These are phyloP conservation scores for Psephotus haematonotus DNA, from an alignment of 2,113 vertebrate genomes.

Conservation along the genomic window DNA sequence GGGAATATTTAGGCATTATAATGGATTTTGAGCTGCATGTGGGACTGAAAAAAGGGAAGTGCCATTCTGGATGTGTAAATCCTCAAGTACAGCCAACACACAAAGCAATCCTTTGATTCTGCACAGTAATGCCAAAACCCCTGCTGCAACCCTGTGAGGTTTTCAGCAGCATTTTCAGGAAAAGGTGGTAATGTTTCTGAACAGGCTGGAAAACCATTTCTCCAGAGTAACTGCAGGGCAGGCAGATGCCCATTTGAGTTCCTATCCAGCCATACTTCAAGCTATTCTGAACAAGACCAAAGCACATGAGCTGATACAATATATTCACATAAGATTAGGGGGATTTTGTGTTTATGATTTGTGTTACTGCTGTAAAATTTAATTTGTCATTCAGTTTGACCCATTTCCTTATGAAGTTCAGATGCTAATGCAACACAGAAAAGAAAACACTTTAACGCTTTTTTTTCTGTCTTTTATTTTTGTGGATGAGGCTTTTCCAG, in stretches of 20 bases:
- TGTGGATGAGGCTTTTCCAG: neutral
- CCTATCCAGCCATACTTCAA: neutral
- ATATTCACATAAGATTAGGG: neutral
- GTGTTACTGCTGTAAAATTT: neutral
- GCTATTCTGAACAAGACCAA: neutral
- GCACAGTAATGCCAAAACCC: neutral
- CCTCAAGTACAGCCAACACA: neutral
- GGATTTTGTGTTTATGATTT: neutral
- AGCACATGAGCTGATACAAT: neutral
- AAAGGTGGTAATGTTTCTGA: neutral
- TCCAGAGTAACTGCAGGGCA: neutral
- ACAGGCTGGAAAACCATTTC: neutral
- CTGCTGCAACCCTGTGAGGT: neutral
- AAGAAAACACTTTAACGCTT: neutral
- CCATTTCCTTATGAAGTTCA: neutral
- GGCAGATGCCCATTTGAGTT: neutral
- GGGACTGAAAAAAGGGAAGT: neutral
- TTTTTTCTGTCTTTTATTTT: neutral
- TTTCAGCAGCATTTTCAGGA: neutral
- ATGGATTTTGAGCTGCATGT: neutral
- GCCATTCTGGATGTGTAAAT: neutral
- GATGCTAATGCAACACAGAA: neutral
- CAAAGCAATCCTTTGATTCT: neutral
- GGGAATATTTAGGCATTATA: neutral
- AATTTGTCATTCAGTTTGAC: neutral